Evolutionary conservation across 2,113 vertebrate genomes (phyloP).

Genomic region (Myotis davidii): DNA sequence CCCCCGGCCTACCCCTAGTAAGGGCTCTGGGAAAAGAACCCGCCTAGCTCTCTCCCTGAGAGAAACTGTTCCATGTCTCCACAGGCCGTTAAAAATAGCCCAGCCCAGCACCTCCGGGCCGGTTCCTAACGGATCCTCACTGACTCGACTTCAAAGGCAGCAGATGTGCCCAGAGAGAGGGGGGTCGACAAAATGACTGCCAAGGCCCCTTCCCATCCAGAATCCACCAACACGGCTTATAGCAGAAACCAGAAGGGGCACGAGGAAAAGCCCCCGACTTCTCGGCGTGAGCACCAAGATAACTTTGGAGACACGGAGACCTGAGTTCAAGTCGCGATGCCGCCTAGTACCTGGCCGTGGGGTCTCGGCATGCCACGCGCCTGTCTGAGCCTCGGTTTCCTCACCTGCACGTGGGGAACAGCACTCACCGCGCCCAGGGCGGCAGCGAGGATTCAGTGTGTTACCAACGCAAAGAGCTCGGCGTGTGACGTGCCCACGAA

Average conservation of each 20-base stretch:
- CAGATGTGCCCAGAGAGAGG: neutral
- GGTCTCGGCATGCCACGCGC: too few species aligned
- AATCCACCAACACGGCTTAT: accelerated
- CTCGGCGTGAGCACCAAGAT: neutral
- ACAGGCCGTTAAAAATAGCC: conserved; percentile 64
- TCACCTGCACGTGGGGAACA: accelerated
- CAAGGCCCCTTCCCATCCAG: neutral
- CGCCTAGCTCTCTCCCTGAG: neutral
- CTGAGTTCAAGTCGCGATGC: neutral
- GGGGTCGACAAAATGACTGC: neutral
- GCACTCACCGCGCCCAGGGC: neutral
- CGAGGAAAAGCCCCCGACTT: neutral
- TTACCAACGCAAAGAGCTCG: neutral
- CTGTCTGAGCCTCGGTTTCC: neutral
- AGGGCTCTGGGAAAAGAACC: neutral
- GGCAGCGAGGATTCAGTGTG: accelerated
- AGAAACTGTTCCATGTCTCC: conserved; percentile 10
- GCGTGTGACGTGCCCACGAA: accelerated
- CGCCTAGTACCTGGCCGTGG: accelerated
- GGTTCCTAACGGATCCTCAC: neutral
- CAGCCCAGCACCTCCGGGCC: neutral
- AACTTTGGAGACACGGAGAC: neutral
- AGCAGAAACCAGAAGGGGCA: neutral
- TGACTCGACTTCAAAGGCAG: neutral
- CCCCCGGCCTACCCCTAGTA: neutral